Percentiles rank a stretch among this genome's conserved stretches.
These are phyloP conservation scores for Muscicapa striata DNA, from an alignment of 2,797 vertebrate genomes.

Conservation along the genomic window DNA sequence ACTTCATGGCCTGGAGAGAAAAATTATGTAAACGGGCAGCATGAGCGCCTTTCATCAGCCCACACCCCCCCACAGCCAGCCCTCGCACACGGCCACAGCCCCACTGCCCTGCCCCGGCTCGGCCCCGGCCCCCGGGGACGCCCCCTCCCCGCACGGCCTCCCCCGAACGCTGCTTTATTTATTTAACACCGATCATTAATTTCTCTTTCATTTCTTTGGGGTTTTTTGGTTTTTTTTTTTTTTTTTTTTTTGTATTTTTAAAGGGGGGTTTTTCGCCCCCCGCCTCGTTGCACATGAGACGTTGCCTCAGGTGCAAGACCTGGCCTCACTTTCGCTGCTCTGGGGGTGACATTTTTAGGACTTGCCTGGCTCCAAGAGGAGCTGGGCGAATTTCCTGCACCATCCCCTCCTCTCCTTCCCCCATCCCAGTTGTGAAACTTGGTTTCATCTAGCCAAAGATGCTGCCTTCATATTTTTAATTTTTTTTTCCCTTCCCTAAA, in stretches of 20 bases:
- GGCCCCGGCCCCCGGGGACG: background rate
- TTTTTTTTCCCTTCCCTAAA: background rate
- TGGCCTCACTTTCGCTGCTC: background rate
- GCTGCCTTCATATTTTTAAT: background rate
- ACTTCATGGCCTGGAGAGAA: conserved; percentile 67
- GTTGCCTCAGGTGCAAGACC: background rate
- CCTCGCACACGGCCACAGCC: background rate
- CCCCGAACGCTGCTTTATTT: background rate
- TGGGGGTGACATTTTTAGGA: background rate
- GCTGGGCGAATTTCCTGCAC: background rate
- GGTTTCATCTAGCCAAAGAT: background rate
- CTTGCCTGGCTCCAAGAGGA: background rate
- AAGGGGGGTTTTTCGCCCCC: fast-evolving
- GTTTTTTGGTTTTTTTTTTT: too few relatives aligned
- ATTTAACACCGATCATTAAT: background rate
- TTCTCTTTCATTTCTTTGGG: background rate
- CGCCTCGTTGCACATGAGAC: background rate
- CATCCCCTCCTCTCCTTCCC: background rate
- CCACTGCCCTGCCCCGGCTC: background rate
- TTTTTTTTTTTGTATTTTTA: too few relatives aligned
- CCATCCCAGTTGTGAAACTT: background rate
- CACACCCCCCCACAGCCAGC: background rate
- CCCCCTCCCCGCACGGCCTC: background rate
- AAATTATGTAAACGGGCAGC: conserved; percentile 66
- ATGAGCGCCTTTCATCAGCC: conserved; percentile 29